Percentiles rank a stretch among this genome's conserved stretches.
Evolutionary conservation across 2,113 vertebrate genomes (phyloP).

Genomic region (Morone saxatilis): DNA sequence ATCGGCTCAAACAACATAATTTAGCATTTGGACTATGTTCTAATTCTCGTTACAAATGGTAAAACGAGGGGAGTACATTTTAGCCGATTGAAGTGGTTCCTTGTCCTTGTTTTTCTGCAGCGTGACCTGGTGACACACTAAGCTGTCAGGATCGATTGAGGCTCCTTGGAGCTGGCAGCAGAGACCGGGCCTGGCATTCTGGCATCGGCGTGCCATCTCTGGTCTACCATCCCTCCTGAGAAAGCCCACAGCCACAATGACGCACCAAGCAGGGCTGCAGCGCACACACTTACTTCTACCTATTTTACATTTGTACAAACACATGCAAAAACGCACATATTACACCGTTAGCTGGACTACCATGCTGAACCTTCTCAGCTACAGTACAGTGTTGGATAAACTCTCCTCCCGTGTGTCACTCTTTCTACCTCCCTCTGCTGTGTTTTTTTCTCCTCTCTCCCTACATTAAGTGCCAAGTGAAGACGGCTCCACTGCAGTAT

Average conservation of each 20-base stretch:
- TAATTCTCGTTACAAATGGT: background rate
- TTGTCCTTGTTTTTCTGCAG: constrained; percentile 37
- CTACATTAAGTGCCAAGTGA: constrained; percentile 48
- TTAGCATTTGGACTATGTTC: background rate
- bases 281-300: constrained; percentile 7
- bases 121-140: constrained; percentile 70
- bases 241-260: constrained; percentile 41
- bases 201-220: constrained; percentile 50
- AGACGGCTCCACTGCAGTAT: constrained; percentile 67
- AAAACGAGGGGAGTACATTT: background rate
- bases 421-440: constrained; percentile 23
- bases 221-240: constrained; percentile 30
- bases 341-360: background rate
- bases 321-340: constrained; percentile 1
- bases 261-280: constrained; percentile 16
- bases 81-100: background rate
- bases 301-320: constrained; percentile 3
- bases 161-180: constrained; percentile 54
- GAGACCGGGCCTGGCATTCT: constrained; percentile 51
- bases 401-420: constrained; percentile 35
- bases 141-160: constrained; percentile 71
- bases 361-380: constrained; percentile 24
- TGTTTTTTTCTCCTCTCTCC: constrained; percentile 23
- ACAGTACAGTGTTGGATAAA: constrained; percentile 14
- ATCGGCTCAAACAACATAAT: background rate